These are phyloP conservation scores for Nowickia ferox DNA, from an alignment of 2,888 invertebrate genomes.

Conservation along the genomic window DNA sequence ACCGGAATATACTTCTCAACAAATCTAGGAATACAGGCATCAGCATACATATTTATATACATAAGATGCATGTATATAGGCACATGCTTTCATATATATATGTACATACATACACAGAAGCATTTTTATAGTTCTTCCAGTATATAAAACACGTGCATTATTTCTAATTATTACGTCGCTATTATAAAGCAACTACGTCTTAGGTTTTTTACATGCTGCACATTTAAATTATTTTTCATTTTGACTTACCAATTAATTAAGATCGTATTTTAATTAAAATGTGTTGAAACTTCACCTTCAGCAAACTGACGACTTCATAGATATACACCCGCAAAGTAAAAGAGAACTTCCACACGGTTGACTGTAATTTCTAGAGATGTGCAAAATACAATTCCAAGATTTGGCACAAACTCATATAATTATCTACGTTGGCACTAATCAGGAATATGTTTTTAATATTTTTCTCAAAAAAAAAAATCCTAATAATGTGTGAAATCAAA, in stretches of 20 bases:
- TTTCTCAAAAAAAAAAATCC: not conserved
- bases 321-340: conserved; percentile 63
- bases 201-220: not conserved
- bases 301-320: conserved; percentile 56
- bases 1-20: not conserved
- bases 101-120: not conserved
- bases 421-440: not conserved
- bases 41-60: not conserved
- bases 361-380: conserved; percentile 48
- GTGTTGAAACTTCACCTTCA: conserved; percentile 40
- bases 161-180: not conserved
- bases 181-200: not conserved
- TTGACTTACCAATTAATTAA: conserved; percentile 56
- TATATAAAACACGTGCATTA: conserved; percentile 55
- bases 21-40: not conserved
- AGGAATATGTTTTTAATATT: not conserved
- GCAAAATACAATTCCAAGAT: conserved; percentile 34
- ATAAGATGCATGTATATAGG: not conserved
- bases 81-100: not conserved
- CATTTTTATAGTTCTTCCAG: conserved; percentile 23
- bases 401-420: conserved; percentile 5
- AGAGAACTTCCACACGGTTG: conserved; percentile 46
- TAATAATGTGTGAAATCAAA: too few species aligned
- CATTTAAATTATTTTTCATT: not conserved
- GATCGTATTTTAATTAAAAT: conserved; percentile 32